Evolutionary conservation across 2,113 vertebrate species (phyloP), one percentile per base, ranked within the genome.

Genomic region (Chunga burmeisteri): DNA sequence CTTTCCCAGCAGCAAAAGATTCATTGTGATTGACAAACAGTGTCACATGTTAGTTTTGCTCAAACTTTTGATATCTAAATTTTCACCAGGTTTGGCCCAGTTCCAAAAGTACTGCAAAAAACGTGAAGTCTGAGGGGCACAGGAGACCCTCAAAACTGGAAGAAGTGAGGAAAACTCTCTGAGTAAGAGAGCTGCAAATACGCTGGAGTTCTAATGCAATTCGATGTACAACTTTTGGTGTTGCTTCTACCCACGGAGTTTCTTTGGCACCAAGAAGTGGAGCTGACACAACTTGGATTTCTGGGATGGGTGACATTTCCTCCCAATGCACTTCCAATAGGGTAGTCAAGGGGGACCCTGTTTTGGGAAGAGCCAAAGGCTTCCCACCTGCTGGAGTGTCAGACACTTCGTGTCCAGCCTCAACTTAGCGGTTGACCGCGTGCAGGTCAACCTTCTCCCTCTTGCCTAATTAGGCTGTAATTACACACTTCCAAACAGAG

Each of bases 371-470:
- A 55, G 40, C 9, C 42, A 63, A 65, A 10, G 50, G n/a, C 15
- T 67, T 62, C n/a, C 49, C 0, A 0, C 3, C 20, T 49, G 16
- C 5, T 6, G 16, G 25, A 30, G 14, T 9, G 13, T 2, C 61
- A 62, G 92, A 32, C 0, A 0, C 46, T 34, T 82, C 8, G 0
- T 73, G 67, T 21, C 55, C 56, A 78, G 36, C 46, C 53, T 66
- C 38, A 16, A 0, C 9, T 22, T 5, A 4, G 44, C 2, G 2
- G 9, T 61, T 75, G 87, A 59, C 22, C 73, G 46, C 9, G 0
- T 11, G 19, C 46, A 71, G 42, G 30, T 36, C 86, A 82, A 14
- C 36, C 52, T 72, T 38, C 52, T 50, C 61, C 47, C 40, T 86
- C 34, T 27, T 72, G 61, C 55, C 53, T 67, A 78, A 91, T 16